Evolutionary conservation across 53 echinoderm and acorn worm genomes (phyloP), one percentile per base, ranked within the genome.

Genomic region (Hippasteria phrygiana): DNA sequence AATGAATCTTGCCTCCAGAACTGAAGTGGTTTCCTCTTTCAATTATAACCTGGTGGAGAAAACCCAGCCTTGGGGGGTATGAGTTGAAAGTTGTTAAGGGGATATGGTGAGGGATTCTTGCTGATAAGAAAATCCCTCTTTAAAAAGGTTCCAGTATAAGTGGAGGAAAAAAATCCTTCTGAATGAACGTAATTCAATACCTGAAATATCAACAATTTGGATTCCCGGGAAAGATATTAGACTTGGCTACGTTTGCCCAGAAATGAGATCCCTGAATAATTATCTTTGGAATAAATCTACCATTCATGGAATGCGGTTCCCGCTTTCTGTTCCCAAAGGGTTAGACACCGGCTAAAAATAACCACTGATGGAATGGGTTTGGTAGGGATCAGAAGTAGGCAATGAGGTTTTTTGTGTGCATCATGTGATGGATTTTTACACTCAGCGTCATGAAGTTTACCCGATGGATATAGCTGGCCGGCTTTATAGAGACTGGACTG

Each of bases 21-120:
- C 81, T 65, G 69, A 48, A 81, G 71, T 40, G 71, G 70, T 85
- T 69, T 85, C 85, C 70, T 28, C 69, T 85, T 71, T 85, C 85
- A 85, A 85, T 85, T 85, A 71, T 71, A 71, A 31, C 34, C 45
- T 13, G 17, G 11, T 35, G 34, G 34, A 12, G 59, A 40, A 10
- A 62, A 50, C 76, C 33, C 17, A 48, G 76, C 76, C 76, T 51
- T 50, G 9, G 40, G 76, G 76, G 47, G 12, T 54, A 13, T 47
- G 18, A 26, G 74, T 43, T 4, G 14, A 18, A 54, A 54, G 59
- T 24, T 45, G 46, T 45, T 59, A 59, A 59, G 26, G 59, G 59
- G 59, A 18, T 17, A 24, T 3, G 26, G n/a, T 24, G 59, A n/a
- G n/a, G n/a, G n/a, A n/a, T n/a, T n/a, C n/a, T n/a, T n/a, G n/a